Base-by-base conservation (phyloP, 2,888 invertebrate genomes). In the Pycnomerus fuliginosus region DNA sequence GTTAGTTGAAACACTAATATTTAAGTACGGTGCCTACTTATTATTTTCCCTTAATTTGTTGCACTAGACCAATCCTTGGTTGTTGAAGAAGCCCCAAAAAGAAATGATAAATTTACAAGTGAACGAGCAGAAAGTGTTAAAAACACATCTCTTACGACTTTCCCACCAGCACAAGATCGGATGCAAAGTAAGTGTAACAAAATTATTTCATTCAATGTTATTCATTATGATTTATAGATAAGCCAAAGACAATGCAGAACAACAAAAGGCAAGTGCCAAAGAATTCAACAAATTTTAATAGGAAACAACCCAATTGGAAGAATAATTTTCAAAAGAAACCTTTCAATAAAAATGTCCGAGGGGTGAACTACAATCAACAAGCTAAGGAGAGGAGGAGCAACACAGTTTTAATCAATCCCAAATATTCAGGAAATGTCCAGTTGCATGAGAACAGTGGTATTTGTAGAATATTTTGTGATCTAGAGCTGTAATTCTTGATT, bases 321-420 rank as follows among this genome's bases (percentile, higher is more conserved):
- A 22, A 37, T 2, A 34, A 34, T 23, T 41, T 22, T 12, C 41
- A 34, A 3, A 17, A 12, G 4, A 23, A 27, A 17, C 16, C 14
- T 11, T 27, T 17, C 11, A n/a, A 3, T 11, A 38, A 30, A 12
- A 23, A 22, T n/a, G n/a, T n/a, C n/a, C n/a, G n/a, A n/a, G n/a
- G n/a, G n/a, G n/a, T n/a, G n/a, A n/a, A n/a, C n/a, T n/a, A n/a
- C n/a, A n/a, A n/a, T n/a, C 10, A 39, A 39, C 10, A 13, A 2
- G 2, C 30, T 27, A 24, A 24, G 32, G 16, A 10, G 39, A 10
- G 3, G 44, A 35, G n/a, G n/a, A 45, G 40, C 8, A 41, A 41
- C n/a, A 50, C 50, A 2, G 43, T 50, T 24, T 31, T 46, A n/a
- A 44, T 50, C 2, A 50, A 50, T n/a, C 50, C 50, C 13, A 50